Percentiles rank a stretch among this genome's conserved stretches.
Evolutionary conservation across 2,113 vertebrate genomes (phyloP).

Genomic region (Chaetodon trifascialis): DNA sequence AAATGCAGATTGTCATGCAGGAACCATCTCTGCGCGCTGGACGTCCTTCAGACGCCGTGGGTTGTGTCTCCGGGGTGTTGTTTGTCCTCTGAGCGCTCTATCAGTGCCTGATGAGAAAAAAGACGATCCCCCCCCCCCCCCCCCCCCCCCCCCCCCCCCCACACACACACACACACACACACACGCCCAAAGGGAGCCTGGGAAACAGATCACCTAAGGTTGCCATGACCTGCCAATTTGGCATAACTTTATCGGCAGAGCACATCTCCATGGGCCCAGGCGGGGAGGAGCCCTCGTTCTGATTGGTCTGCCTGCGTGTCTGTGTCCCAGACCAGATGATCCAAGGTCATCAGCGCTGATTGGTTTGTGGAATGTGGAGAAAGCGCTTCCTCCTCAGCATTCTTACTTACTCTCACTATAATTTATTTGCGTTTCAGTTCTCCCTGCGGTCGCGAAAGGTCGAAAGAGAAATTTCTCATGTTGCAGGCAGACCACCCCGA

Average conservation of each 20-base stretch:
- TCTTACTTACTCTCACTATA: conserved; percentile 33
- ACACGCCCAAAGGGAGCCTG: conserved; percentile 37
- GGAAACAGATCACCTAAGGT: conserved; percentile 58
- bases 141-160: background rate
- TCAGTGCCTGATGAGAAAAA: conserved; percentile 68
- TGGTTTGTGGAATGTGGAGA: conserved; percentile 55
- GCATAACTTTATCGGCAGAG: conserved; percentile 51
- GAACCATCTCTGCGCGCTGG: conserved; percentile 66
- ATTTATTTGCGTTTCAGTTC: conserved; percentile 69
- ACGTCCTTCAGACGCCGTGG: conserved; percentile 59
- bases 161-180: no score
- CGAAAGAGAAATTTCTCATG: conserved; percentile 38
- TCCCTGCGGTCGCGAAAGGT: conserved; percentile 36
- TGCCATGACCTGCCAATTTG: conserved; percentile 57
- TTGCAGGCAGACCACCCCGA: conserved; percentile 53
- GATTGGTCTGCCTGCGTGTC: conserved; percentile 5
- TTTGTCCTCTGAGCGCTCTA: conserved; percentile 37
- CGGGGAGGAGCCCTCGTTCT: conserved; percentile 15
- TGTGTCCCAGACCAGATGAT: conserved; percentile 45
- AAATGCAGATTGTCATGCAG: conserved; percentile 63
- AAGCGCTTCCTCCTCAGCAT: conserved; percentile 62
- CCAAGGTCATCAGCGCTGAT: conserved; percentile 53
- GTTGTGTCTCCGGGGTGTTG: conserved; percentile 52
- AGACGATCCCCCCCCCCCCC: background rate
- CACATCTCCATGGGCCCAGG: conserved; percentile 32